These are phyloP conservation scores for Harpagifer antarcticus DNA, from an alignment of 2,797 vertebrate genomes.

Conservation along the genomic window DNA sequence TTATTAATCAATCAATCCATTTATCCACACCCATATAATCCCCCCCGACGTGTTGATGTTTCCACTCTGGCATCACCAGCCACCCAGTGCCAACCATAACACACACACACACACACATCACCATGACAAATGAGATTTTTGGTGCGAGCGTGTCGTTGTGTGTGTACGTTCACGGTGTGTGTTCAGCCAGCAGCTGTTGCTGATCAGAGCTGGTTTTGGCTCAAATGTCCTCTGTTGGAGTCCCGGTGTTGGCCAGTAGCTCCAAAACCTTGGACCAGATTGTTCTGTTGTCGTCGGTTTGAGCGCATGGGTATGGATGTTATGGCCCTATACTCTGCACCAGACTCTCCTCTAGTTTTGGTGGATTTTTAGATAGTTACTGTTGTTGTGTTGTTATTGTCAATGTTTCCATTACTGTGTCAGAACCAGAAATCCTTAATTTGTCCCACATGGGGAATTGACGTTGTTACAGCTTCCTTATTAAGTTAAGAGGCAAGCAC, in stretches of 20 bases:
- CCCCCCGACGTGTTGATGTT: constrained; percentile 13
- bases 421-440: too few relatives aligned
- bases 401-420: too few relatives aligned
- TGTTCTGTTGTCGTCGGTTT: constrained; percentile 21
- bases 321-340: neutral
- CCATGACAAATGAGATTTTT: constrained; percentile 45
- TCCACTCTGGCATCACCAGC: constrained; percentile 28
- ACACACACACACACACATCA: neutral
- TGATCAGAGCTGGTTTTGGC: constrained; percentile 57
- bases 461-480: too few relatives aligned
- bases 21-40: constrained; percentile 6
- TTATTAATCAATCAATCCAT: constrained; percentile 4
- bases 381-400: neutral
- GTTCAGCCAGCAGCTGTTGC: constrained; percentile 64
- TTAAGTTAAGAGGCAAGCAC: too few relatives aligned
- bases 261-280: constrained; percentile 32
- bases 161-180: constrained; percentile 19
- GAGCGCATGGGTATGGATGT: neutral
- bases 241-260: constrained; percentile 46
- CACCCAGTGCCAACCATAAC: constrained; percentile 27
- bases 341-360: neutral
- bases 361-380: constrained; percentile 1
- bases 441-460: too few relatives aligned
- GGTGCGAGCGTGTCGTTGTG: constrained; percentile 29
- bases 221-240: constrained; percentile 35